Base-by-base conservation (phyloP, 2,888 invertebrate species). In the Drosophila algonquin region DNA sequence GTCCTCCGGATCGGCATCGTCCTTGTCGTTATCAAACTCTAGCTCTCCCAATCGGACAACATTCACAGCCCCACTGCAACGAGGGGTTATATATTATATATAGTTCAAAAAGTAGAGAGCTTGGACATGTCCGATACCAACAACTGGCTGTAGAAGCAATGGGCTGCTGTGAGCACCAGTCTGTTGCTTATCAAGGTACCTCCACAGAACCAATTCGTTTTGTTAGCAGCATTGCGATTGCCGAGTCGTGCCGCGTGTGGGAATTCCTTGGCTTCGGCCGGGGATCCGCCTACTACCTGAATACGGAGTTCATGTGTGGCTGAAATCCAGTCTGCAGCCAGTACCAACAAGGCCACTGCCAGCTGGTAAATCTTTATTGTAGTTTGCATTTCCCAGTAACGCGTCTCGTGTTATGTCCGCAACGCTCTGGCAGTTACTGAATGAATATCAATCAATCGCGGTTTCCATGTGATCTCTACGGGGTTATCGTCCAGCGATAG, bases 201-300 rank as follows among this genome's bases (percentile, higher is more conserved):
- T 21, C 91, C 91, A 59, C 91, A 90, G 55, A 91, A 79, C 90
- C 90, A 90, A 1, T 59, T 73, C 4, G 75, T 79, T 6, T 24
- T n/a, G 8, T 79, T 75, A 1, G 32, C 45, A 6, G 21, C 21
- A 4, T 72, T 56, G 2, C 90, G 74, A 63, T 76, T 51, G 9
- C 85, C 85, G 24, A 86, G 47, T 0, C 90, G 89, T 6, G 89
- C 89, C 14, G 90, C 91, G 52, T 82, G 90, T 0, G 92, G 87
- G 63, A 92, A 92, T 68, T 92, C 92, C 57, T 86, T 88, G 0
- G 89, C 77, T 0, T 75, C 76, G 1, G 92, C 91, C 10, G 83
- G 77, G 45, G 59, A 64, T 1, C 91, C 91, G n/a, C 83, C 90
- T 5, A 90, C 85, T 40, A 91, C 83, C 9, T 91, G 96, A 59